These are phyloP conservation scores for Galago senegalensis DNA, from an alignment of 2,797 vertebrate species.

Conservation along the genomic window DNA sequence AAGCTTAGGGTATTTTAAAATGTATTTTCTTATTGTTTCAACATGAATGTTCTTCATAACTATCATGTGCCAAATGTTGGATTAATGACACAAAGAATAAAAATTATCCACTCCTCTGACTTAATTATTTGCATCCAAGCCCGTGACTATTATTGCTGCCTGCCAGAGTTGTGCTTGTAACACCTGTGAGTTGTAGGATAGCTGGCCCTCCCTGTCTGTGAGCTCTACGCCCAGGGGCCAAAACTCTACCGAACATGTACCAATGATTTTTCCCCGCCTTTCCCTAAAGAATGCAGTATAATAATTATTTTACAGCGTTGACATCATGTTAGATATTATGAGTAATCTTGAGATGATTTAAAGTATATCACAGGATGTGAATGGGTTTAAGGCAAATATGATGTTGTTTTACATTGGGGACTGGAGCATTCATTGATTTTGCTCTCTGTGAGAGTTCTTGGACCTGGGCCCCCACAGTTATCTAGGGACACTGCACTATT, in stretches of 20 bases:
- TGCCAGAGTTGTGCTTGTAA: background rate
- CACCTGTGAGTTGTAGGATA: background rate
- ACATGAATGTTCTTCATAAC: background rate
- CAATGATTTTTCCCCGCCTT: background rate
- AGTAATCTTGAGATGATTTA: background rate
- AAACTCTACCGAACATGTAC: background rate
- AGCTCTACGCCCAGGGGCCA: too few relatives aligned
- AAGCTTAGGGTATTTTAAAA: background rate
- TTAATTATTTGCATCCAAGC: background rate
- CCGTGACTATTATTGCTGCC: background rate
- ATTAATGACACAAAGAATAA: conserved; percentile 36
- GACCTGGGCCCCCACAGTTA: background rate
- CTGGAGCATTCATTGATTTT: background rate
- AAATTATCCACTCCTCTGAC: background rate
- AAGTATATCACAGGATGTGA: background rate
- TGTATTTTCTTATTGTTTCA: background rate
- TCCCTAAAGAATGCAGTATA: background rate
- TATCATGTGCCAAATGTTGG: background rate
- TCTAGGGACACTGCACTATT: background rate
- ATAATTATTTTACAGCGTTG: background rate
- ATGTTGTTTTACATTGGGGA: background rate
- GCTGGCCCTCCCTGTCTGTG: background rate
- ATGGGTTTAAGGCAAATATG: background rate
- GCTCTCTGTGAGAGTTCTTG: background rate
- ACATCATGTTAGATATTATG: background rate